Conservation (phyloP, 2,888 invertebrate genomes). For the Thymelicus sylvestris region DNA sequence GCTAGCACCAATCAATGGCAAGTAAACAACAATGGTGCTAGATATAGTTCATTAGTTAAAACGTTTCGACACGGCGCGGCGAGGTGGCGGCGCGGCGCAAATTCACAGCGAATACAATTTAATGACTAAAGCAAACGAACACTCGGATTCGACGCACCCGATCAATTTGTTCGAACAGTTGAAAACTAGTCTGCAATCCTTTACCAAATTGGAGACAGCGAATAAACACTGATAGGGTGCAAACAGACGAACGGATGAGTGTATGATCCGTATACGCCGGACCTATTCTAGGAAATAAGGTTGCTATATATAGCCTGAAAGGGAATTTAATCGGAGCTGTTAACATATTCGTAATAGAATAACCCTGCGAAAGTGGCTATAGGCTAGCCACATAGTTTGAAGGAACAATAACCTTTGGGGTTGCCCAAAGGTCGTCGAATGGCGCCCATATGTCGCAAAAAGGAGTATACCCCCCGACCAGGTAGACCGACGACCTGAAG, state of each 20-base stretch:
- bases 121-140: slow-evolving; percentile 28
- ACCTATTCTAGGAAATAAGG: no score
- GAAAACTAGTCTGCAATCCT: slow-evolving; percentile 9
- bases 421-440: no score
- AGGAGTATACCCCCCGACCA: no score
- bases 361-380: no score
- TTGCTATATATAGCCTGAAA: no score
- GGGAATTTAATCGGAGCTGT: no score
- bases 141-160: slow-evolving; percentile 18
- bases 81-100: neutral
- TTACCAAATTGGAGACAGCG: neutral
- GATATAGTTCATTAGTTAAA: slow-evolving; percentile 13
- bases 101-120: slow-evolving; percentile 24
- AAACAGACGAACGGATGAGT: neutral
- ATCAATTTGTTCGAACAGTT: slow-evolving; percentile 21
- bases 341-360: no score
- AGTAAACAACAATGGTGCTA: neutral
- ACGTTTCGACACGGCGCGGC: slow-evolving; percentile 2
- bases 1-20: neutral
- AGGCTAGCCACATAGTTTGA: no score
- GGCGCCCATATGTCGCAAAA: no score
- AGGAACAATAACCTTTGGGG: no score
- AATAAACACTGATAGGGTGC: neutral
- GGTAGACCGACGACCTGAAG: no score
- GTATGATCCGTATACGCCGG: no score